Base-by-base conservation (phyloP, 2,888 invertebrate genomes). In the Cosmia pyralina region DNA sequence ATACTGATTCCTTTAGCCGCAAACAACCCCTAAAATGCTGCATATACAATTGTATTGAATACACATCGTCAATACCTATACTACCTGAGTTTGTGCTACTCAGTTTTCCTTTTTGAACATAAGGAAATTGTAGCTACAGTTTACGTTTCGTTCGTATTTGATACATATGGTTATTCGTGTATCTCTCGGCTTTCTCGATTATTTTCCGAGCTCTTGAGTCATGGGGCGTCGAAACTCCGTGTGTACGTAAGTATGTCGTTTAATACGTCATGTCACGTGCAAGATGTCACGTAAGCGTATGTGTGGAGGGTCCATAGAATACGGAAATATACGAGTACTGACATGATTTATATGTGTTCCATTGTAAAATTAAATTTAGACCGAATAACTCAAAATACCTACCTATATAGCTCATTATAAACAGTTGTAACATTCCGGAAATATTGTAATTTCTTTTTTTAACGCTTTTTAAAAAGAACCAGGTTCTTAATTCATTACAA, bases 241-340 rank as follows among this genome's bases (percentile, higher is more conserved):
- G n/a, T n/a, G n/a, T 28, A 34, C 58, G 59, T 22, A 62, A 69
- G 34, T 55, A 64, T 48, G 57, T 62, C 46, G 8, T 57, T 67
- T 71, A 64, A 65, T 75, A 64, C 55, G 46, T 59, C 65, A 59
- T 22, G 74, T 78, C 71, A 75, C 62, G 52, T 59, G 46, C 69
- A 65, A 59, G 66, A 41, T 66, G 48, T 63, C 71, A 78, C 66
- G 52, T 58, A 53, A 68, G 60, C 65, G 44, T 58, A 34, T 81
- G 34, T 50, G 58, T 52, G 57, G n/a, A 41, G 22, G 53, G 17
- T 41, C 10, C 60, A 7, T n/a, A 15, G 38, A 58, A 53, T 50
- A 69, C 44, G 66, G 48, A 58, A 57, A 62, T 50, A 52, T 22
- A n/a, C n/a, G n/a, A n/a, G n/a, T n/a, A 55, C 19, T 22, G 2